Conservation (phyloP, 2,113 vertebrate genomes). For the Erythrolamprus reginae region DNA sequence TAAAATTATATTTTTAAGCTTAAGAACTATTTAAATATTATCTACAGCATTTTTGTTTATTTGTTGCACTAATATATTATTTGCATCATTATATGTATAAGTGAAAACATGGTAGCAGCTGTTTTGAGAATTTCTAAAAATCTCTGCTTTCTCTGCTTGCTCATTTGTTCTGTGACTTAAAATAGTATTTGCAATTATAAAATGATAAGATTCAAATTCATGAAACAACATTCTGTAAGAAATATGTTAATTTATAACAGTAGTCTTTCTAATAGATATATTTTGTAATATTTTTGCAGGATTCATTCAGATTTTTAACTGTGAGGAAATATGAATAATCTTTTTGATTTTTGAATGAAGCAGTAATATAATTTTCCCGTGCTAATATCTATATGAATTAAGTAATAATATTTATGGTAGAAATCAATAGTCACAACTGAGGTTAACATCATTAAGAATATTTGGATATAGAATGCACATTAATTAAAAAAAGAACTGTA, state of each 20-base stretch:
- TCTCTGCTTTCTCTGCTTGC: not conserved
- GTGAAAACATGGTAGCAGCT: not conserved
- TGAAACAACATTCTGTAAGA: not conserved
- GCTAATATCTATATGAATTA: not conserved
- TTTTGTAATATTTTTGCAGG: not conserved
- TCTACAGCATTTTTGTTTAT: not conserved
- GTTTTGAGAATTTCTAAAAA: not conserved
- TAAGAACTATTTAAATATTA: not conserved
- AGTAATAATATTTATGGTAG: not conserved
- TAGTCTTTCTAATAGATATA: not conserved
- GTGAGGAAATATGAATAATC: not conserved
- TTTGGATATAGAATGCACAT: not conserved
- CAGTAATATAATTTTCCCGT: not conserved
- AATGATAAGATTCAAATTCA: not conserved
- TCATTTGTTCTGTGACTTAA: not conserved
- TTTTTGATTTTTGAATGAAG: constrained; percentile 15
- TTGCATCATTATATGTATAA: not conserved
- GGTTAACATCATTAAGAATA: not conserved
- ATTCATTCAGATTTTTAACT: not conserved
- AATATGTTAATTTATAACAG: not conserved
- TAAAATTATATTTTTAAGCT: not conserved
- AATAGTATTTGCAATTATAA: not conserved
- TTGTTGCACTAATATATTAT: not conserved
- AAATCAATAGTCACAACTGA: not conserved
- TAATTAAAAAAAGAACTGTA: not conserved